Conservation (phyloP, 2,797 vertebrate species). For the Alca torda region DNA sequence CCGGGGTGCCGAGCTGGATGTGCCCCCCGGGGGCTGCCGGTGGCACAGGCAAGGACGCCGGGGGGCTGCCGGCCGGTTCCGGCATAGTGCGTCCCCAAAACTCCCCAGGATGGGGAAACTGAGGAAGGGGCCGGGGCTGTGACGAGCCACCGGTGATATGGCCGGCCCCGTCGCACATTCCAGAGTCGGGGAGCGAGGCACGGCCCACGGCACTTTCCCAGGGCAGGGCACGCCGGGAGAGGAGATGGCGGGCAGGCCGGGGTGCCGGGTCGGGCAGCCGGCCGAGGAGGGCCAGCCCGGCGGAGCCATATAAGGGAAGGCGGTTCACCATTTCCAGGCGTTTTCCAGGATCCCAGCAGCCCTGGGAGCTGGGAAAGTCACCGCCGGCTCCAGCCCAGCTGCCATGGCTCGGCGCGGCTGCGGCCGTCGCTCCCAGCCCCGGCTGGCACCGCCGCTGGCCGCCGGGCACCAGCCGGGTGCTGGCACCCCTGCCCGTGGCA, state of each 20-base stretch:
- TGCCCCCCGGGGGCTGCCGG: background rate
- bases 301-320: constrained; percentile 52
- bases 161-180: background rate
- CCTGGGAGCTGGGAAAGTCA: background rate
- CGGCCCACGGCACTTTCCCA: constrained; percentile 24
- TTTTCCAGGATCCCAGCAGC: constrained; percentile 34
- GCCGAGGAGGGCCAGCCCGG: background rate
- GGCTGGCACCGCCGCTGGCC: constrained; percentile 25
- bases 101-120: background rate
- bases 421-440: background rate
- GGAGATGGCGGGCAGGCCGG: background rate
- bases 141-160: background rate
- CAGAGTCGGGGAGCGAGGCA: background rate
- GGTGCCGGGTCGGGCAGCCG: background rate
- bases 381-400: constrained; percentile 28
- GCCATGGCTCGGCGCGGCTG: background rate
- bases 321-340: constrained; percentile 11
- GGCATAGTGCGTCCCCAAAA: background rate
- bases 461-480: background rate
- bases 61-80: background rate
- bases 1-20: background rate
- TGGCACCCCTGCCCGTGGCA: background rate
- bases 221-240: background rate
- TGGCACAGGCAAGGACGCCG: accelerated
- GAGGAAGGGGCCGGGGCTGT: background rate